Percentiles rank a stretch among this genome's conserved stretches.
phyloP scores from a whole-genome alignment of 2,888 invertebrate genomes.

The Cephus runcator region DNA sequence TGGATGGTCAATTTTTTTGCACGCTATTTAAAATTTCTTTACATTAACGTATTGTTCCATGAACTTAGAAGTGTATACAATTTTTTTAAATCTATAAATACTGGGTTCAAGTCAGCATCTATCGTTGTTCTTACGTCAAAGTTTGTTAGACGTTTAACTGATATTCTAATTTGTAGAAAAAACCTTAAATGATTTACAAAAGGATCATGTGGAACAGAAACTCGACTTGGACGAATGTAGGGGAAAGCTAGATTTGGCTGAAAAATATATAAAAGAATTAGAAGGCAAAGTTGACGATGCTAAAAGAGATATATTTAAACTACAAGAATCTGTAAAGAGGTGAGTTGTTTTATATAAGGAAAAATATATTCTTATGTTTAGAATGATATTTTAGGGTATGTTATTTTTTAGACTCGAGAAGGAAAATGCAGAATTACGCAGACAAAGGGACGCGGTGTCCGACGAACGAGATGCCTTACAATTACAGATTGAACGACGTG shows the following conservation, averaged over 20 bases:
- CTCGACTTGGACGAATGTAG: conserved; percentile 74
- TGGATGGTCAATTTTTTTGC: conserved; percentile 9
- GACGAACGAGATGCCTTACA: conserved; percentile 82
- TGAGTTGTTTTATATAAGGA: conserved; percentile 43
- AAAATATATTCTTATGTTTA: not conserved
- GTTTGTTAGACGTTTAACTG: not conserved
- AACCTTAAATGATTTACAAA: conserved; percentile 69
- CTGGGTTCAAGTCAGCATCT: not conserved
- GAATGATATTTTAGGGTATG: not conserved
- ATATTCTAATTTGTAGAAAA: conserved; percentile 66
- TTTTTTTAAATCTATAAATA: not conserved
- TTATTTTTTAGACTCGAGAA: conserved; percentile 67
- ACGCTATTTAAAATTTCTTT: not conserved
- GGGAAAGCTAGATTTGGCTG: conserved; percentile 72
- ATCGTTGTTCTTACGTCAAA: not conserved
- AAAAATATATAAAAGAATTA: conserved; percentile 73
- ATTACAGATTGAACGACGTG: conserved; percentile 77
- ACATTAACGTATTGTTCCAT: not conserved
- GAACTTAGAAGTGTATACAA: not conserved
- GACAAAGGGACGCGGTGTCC: conserved; percentile 76
- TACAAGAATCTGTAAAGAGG: conserved; percentile 72
- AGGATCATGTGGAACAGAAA: conserved; percentile 69
- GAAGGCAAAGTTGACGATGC: conserved; percentile 73
- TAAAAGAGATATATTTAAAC: conserved; percentile 73
- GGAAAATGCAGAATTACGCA: conserved; percentile 74